Evolutionary conservation across 1,140 invertebrate genomes (phyloP).

Genomic region (Drosophila truncata): DNA sequence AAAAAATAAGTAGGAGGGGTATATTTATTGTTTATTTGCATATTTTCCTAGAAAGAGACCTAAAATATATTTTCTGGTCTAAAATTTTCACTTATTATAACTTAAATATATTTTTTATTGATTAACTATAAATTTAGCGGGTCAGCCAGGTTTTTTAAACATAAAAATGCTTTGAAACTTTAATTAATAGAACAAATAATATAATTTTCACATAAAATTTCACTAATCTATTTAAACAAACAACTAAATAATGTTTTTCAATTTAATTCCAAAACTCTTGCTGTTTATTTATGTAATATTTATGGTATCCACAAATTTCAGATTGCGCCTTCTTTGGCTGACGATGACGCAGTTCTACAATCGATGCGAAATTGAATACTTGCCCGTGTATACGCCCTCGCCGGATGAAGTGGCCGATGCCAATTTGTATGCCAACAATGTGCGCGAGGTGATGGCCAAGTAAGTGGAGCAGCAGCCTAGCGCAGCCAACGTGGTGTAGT

Average conservation of each 20-base stretch:
- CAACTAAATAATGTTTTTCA: background rate
- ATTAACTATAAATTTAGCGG: background rate
- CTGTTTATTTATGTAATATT: background rate
- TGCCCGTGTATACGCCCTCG: slow-evolving; percentile 96
- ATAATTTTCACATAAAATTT: background rate
- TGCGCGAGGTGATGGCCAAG: slow-evolving; percentile 96
- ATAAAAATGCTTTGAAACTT: background rate
- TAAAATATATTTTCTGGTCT: no score
- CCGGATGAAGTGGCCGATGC: slow-evolving; percentile 95
- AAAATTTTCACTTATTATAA: no score
- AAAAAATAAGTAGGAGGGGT: no score
- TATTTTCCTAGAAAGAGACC: no score
- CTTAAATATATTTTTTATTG: background rate
- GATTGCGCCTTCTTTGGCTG: slow-evolving; percentile 91
- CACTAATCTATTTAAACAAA: background rate
- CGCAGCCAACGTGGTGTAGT: no score
- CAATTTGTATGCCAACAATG: slow-evolving; percentile 96
- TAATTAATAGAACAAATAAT: background rate
- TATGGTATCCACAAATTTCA: slow-evolving; percentile 17
- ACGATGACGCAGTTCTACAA: slow-evolving; percentile 96
- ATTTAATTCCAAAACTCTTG: background rate
- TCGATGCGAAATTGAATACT: slow-evolving; percentile 96
- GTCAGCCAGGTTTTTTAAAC: background rate
- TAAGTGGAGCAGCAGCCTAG: slow-evolving; percentile 87
- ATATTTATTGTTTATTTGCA: no score